Evolutionary conservation across 2,888 invertebrate genomes (phyloP).

Genomic region (Idaea straminata): DNA sequence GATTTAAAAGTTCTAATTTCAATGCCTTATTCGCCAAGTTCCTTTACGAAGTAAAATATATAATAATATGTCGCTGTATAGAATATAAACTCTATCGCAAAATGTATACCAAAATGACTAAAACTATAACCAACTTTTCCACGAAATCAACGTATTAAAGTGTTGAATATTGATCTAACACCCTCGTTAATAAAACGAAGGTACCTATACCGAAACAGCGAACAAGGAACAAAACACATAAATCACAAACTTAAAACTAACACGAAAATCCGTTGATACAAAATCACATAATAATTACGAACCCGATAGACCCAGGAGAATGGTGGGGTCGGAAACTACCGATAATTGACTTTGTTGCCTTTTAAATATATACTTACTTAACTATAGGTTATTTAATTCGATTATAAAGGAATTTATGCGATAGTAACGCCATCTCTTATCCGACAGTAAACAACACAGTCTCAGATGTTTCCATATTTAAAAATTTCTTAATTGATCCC

Average conservation of each 20-base stretch:
- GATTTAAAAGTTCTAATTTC: too few relatives aligned
- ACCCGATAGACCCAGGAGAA: slow-evolving; percentile 51
- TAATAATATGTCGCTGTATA: background rate
- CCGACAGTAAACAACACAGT: slow-evolving; percentile 31
- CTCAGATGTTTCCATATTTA: slow-evolving; percentile 16
- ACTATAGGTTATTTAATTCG: too few relatives aligned
- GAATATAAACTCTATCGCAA: too few relatives aligned
- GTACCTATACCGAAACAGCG: slow-evolving; percentile 23
- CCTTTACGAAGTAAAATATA: too few relatives aligned
- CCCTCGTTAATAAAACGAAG: slow-evolving; percentile 30
- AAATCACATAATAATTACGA: slow-evolving; percentile 72
- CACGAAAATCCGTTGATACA: slow-evolving; percentile 60
- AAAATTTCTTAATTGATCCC: slow-evolving; percentile 35
- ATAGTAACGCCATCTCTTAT: slow-evolving; percentile 43
- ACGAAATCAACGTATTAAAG: background rate
- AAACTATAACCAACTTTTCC: background rate
- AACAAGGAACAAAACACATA: slow-evolving; percentile 58
- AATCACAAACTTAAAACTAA: slow-evolving; percentile 70
- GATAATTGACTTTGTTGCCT: slow-evolving; percentile 9
- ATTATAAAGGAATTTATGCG: background rate
- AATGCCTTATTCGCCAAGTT: too few relatives aligned
- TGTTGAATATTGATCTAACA: slow-evolving; percentile 4
- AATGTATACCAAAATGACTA: background rate
- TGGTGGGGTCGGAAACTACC: slow-evolving; percentile 45
- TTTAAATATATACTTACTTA: background rate